Evolutionary conservation across 2,797 vertebrate genomes (phyloP), one percentile per base, ranked within the genome.

Genomic region (Rachycentron canadum): DNA sequence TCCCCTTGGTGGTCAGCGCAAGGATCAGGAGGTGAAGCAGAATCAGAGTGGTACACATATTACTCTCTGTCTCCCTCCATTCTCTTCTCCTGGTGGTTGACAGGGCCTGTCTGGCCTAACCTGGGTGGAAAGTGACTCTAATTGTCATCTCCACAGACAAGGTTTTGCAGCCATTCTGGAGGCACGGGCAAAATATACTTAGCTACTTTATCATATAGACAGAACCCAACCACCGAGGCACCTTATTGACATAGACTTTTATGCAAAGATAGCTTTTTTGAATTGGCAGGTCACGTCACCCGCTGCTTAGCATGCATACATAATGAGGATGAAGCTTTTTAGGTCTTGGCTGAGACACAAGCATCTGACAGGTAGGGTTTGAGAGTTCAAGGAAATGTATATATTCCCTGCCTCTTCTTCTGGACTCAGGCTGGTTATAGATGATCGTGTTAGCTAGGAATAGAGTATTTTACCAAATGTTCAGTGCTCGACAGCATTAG

Each of bases 81-180:
- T 93, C 87, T 86, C 85, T 76, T 94, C 92, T 88, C 71, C 81
- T 23, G 62, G 59, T 84, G 94, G 93, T 91, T 96, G 95, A 96
- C 95, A 95, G 93, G 85, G 73, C 89, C 92, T 93, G 93, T 95
- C 93, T 94, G 91, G 91, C 91, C 93, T 94, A 95, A 95, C 94
- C 94, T 91, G 92, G 89, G 93, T 94, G 92, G 93, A 95, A 95
- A 95, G 93, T 95, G 95, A 96, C 95, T 96, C 93, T 95, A 95
- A 95, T 96, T 96, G 93, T 95, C 95, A 95, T 96, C 93, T 95
- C 93, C 89, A 88, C 93, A 94, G 95, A 95, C 94, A 95, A 95
- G 94, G 93, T 95, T 95, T 92, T 91, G 92, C 93, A 94, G 89
- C 92, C 92, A 90, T 94, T 92, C 91, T 67, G 81, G 89, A 94